Base-by-base conservation (phyloP, 2,888 invertebrate species). In the Xiphydria camelus region DNA sequence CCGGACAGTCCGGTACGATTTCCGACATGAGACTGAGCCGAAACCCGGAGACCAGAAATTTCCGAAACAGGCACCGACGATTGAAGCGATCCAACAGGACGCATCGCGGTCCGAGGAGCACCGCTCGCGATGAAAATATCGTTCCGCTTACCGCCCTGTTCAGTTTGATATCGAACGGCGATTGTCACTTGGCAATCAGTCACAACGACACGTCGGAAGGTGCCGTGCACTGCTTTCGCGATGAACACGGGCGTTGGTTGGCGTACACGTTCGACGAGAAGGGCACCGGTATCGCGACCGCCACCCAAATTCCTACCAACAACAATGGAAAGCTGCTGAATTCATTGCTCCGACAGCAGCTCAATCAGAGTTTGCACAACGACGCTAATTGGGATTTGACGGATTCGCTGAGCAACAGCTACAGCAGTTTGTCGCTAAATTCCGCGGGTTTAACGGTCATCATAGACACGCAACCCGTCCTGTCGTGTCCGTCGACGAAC, bases 231-330 rank as follows among this genome's bases (percentile, higher is more conserved):
- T 91, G 87, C 70, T 91, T 91, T 64, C 84, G 88, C 72, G 92
- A 93, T 64, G 91, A 92, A 67, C 84, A 85, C 61, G 91, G 91
- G 29, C 88, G 90, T 62, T 92, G 91, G 89, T 83, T 90, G 77
- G 89, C 91, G 0, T 89, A 89, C 63, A 89, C 91, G 0, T 93
- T 94, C 68, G 89, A 91, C 61, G 89, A 90, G 61, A 87, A 87
- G 58, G 85, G 86, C 56, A 77, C 81, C 1, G 82, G 83, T 0
- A 70, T 76, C 1, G 80, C 81, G 47, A 79, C 80, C 18, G 70
- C 75, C 21, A 66, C 73, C 6, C 62, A 61, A 41, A 53, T 61
- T 41, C 42, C 61, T 6, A 52, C 61, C 5, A 57, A 57, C 4
- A 64, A 67, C 22, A 67, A 70, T 51, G 70, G 75, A 25, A 74